Evolutionary conservation across 2,888 invertebrate genomes (phyloP), one percentile per base, ranked within the genome.

Genomic region (Empis livida): DNA sequence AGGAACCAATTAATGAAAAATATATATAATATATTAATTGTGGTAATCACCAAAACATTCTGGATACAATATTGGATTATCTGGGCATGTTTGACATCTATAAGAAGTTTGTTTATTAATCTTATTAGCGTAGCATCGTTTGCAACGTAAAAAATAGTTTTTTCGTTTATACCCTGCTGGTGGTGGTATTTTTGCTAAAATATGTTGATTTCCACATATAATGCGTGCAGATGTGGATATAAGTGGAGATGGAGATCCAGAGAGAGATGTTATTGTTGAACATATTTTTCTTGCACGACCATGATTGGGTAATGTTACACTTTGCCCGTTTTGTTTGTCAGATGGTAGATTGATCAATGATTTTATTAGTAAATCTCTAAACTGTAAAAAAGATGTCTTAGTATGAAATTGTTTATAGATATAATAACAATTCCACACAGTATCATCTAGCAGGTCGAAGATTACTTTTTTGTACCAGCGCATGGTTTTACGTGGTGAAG

Each of bases 361-460:
- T 43, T 13, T 11, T 15, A 45, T 20, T 3, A 47, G 30, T 16
- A 39, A 27, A 31, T 13, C 45, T 31, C 45, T 40, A 40, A 40
- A 45, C 44, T 50, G 37, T 42, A 47, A 27, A 35, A 45, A 45
- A 42, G 39, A 31, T 4, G 17, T 16, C 16, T 32, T 13, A 32
- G 32, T n/a, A n/a, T n/a, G n/a, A n/a, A n/a, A n/a, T n/a, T n/a
- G n/a, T 46, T 45, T 32, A 42, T 49, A 51, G 32, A 49, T 51
- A 40, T 40, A 51, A 40, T 42, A 49, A 6, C 46, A 48, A 46
- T 51, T 51, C 46, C 49, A 46, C 6, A 45, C 48, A 39, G 45
- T 41, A 23, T 48, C 9, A 38, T 44, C 37, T 14, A 44, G n/a
- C 14, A 44, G 27, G 11, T 38, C 27, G 15, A 37, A 44, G 13